phyloP scores from a whole-genome alignment of 2,113 vertebrate species.

The Alligator sinensis region DNA sequence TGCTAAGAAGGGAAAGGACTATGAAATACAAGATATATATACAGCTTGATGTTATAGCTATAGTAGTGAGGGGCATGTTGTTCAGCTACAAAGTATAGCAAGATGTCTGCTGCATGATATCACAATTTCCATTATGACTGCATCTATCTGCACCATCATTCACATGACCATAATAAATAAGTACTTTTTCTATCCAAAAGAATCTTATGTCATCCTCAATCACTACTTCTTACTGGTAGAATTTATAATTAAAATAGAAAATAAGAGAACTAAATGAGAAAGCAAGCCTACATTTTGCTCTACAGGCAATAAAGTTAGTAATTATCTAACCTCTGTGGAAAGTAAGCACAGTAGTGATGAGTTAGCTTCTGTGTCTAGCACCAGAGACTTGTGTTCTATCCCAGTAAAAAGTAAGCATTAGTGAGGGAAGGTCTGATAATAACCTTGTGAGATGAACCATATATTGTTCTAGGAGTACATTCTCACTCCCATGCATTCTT shows the following conservation, averaged over 20 bases:
- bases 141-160: background rate
- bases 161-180: background rate
- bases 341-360: background rate
- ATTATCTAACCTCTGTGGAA: background rate
- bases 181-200: background rate
- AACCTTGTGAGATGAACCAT: background rate
- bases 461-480: background rate
- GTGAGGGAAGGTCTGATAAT: background rate
- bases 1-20: background rate
- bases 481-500: background rate
- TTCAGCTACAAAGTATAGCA: background rate
- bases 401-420: background rate
- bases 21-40: background rate
- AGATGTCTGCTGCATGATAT: background rate
- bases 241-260: background rate
- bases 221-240: background rate
- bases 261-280: background rate
- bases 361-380: background rate
- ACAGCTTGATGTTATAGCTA: background rate
- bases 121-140: background rate
- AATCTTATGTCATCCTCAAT: background rate
- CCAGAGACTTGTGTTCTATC: background rate
- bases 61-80: background rate
- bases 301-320: background rate
- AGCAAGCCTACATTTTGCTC: background rate